Percentiles rank a stretch among this genome's conserved stretches.
Conservation (phyloP, 2,113 vertebrate genomes). For the Dicrurus megarhynchus region DNA sequence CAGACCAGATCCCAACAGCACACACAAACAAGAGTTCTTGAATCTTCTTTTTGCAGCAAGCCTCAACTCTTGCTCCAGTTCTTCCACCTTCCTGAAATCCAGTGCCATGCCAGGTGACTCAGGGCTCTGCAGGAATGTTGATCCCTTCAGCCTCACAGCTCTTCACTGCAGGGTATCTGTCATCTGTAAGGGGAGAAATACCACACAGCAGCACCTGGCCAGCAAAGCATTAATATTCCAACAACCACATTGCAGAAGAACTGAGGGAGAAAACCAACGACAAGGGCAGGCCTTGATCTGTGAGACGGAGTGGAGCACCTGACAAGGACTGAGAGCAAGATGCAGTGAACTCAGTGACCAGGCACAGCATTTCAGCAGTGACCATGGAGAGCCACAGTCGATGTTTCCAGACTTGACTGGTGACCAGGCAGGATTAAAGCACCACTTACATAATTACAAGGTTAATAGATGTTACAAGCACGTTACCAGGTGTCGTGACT, state of each 20-base stretch:
- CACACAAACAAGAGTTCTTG: neutral
- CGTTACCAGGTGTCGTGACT: neutral
- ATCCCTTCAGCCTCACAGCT: neutral
- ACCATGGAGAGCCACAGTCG: rapidly evolving
- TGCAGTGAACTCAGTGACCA: neutral
- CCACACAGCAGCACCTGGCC: neutral
- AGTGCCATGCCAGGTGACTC: neutral
- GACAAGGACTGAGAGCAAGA: neutral
- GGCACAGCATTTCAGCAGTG: neutral
- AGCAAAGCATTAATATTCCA: neutral
- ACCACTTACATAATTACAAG: slow-evolving; percentile 20
- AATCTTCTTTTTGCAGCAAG: neutral
- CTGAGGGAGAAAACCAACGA: neutral
- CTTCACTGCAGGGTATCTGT: neutral
- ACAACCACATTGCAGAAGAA: neutral
- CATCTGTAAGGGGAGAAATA: neutral
- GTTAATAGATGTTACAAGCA: slow-evolving; percentile 24
- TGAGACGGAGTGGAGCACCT: neutral
- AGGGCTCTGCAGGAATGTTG: neutral
- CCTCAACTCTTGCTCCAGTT: neutral
- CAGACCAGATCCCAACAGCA: neutral
- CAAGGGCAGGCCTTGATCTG: neutral
- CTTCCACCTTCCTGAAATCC: neutral
- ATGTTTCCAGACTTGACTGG: neutral
- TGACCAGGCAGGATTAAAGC: neutral